These are phyloP conservation scores for Drosophila putrida DNA, from an alignment of 2,888 invertebrate genomes.

Conservation along the genomic window DNA sequence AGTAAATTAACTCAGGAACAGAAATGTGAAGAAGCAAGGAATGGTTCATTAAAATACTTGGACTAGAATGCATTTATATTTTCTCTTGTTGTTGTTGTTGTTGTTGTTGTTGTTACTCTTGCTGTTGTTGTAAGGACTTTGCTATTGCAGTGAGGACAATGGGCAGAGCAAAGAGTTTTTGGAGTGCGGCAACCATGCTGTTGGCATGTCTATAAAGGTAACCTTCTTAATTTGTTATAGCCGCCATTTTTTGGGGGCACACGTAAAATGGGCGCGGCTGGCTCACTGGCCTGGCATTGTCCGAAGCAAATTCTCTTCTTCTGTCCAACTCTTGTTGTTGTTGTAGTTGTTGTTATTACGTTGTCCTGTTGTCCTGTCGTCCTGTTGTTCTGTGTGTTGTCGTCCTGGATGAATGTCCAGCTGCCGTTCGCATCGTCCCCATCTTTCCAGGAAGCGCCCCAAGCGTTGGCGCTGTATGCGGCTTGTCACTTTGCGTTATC, in stretches of 20 bases:
- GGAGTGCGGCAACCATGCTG: conserved; percentile 20
- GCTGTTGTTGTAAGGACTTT: conserved; percentile 5
- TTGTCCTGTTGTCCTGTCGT: conserved; percentile 1
- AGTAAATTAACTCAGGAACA: conserved; percentile 35
- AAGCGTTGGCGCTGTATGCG: conserved; percentile 66
- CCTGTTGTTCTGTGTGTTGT: conserved; percentile 34
- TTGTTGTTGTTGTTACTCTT: neutral
- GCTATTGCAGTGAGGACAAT: conserved; percentile 9
- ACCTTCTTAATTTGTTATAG: conserved; percentile 80
- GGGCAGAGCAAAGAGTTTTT: conserved; percentile 1
- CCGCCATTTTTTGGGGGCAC: conserved; percentile 67
- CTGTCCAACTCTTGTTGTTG: neutral
- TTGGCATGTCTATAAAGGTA: conserved; percentile 58
- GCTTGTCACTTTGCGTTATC: conserved; percentile 72
- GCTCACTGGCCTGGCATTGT: conserved; percentile 35
- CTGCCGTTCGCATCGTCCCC: conserved; percentile 29
- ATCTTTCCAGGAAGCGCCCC: conserved; percentile 59
- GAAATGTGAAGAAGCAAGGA: conserved; percentile 20
- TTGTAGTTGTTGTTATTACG: neutral
- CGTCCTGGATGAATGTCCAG: conserved; percentile 56
- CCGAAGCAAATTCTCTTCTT: conserved; percentile 22
- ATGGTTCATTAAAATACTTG: conserved; percentile 47
- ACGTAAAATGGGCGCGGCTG: conserved; percentile 62
- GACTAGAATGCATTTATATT: conserved; percentile 10
- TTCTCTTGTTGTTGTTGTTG: neutral